phyloP scores from a whole-genome alignment of 2,797 vertebrate species.

The Perodicticus potto region DNA sequence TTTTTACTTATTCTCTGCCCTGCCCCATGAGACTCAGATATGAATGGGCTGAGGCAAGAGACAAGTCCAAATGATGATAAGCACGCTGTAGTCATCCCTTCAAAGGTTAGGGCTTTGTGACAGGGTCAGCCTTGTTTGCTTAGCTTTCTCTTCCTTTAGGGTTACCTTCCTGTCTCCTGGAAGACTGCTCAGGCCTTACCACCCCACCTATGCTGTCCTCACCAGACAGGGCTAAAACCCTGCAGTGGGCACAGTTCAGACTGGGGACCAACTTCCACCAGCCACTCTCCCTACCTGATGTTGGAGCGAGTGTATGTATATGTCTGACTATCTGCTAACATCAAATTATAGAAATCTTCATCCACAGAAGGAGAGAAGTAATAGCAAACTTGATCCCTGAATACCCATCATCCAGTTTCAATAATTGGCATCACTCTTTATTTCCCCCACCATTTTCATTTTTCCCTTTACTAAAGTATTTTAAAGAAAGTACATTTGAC shows the following conservation, averaged over 20 bases:
- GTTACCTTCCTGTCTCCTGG: background rate
- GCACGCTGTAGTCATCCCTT: background rate
- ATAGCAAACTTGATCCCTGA: background rate
- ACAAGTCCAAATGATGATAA: background rate
- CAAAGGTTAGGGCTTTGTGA: background rate
- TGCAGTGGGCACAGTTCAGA: background rate
- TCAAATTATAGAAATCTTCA: background rate
- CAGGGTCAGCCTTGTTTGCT: background rate
- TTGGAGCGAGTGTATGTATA: background rate
- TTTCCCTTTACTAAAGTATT: background rate
- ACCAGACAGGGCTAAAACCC: background rate
- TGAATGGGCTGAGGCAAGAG: background rate
- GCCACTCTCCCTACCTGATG: background rate
- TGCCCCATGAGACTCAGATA: background rate
- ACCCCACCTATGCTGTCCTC: background rate
- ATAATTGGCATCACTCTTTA: background rate
- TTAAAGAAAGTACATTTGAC: constrained; percentile 22
- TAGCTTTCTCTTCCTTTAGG: background rate
- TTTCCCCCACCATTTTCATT: background rate
- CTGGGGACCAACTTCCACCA: background rate
- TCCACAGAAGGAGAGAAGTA: background rate
- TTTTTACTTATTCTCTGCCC: background rate
- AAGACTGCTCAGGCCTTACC: background rate
- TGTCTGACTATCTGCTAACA: background rate
- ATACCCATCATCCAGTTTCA: background rate